Percentiles rank a stretch among this genome's conserved stretches.
These are phyloP conservation scores for Beris morrisii DNA, from an alignment of 2,888 invertebrate species.

Conservation along the genomic window DNA sequence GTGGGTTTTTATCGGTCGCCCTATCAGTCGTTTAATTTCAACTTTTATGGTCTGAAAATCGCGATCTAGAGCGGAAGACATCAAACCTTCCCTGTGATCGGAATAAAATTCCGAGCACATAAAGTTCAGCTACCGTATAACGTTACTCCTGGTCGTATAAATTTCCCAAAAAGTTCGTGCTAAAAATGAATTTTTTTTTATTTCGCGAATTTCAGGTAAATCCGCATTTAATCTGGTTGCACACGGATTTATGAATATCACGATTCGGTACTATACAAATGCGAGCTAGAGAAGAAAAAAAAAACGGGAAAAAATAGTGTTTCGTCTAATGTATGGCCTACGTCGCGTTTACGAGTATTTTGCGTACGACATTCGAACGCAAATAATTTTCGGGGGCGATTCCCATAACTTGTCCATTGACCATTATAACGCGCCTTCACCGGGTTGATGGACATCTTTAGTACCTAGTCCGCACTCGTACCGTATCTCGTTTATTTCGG, in stretches of 20 bases:
- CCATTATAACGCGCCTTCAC: conserved; percentile 25
- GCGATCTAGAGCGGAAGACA: conserved; percentile 27
- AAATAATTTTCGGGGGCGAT: conserved; percentile 19
- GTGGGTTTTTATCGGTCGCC: conserved; percentile 22
- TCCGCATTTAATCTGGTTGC: conserved; percentile 17
- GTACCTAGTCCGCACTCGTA: conserved; percentile 1
- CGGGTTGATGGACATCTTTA: conserved; percentile 27
- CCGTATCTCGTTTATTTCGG: conserved; percentile 10
- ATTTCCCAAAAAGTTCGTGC: conserved; percentile 21
- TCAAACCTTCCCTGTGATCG: conserved; percentile 20
- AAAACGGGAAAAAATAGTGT: neutral
- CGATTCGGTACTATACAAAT: conserved; percentile 2
- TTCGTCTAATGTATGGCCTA: neutral
- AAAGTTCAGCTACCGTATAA: conserved; percentile 30
- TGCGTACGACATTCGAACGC: conserved; percentile 6
- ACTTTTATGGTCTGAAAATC: conserved; percentile 26
- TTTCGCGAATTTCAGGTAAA: conserved; percentile 25
- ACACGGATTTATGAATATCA: conserved; percentile 26
- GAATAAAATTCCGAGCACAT: conserved; percentile 28
- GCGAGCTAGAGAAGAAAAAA: neutral
- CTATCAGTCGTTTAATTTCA: conserved; percentile 25
- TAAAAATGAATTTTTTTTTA: conserved; percentile 20
- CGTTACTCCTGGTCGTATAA: conserved; percentile 20
- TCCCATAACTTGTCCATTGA: conserved; percentile 24
- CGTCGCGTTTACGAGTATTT: neutral